phyloP scores from a whole-genome alignment of 53 echinoderm and acorn worm species.

The Holothuria leucospilota region DNA sequence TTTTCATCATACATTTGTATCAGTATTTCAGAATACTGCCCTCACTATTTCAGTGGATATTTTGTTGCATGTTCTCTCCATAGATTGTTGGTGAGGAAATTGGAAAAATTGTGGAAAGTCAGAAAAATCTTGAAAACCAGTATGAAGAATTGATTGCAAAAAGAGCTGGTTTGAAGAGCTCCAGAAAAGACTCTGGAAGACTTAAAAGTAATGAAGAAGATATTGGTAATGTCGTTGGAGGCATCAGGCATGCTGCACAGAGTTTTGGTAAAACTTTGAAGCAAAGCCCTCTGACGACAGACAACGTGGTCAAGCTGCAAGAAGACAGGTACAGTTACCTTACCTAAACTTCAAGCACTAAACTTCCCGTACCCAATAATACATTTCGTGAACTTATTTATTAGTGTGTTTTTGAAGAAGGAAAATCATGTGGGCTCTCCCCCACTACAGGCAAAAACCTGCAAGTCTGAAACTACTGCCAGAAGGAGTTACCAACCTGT shows the following conservation, averaged over 20 bases:
- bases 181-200: slow-evolving; percentile 70
- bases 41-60: background rate
- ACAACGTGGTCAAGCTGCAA: slow-evolving; percentile 90
- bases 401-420: background rate
- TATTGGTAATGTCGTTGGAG: slow-evolving; percentile 85
- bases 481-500: no score
- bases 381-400: no score
- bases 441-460: no score
- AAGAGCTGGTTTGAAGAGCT: slow-evolving; percentile 75
- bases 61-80: background rate
- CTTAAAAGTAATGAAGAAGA: slow-evolving; percentile 77
- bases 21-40: background rate
- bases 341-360: no score
- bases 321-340: slow-evolving; percentile 69
- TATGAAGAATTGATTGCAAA: slow-evolving; percentile 86
- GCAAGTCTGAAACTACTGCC: no score
- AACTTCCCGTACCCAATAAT: no score
- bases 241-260: slow-evolving; percentile 80
- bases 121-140: slow-evolving; percentile 83
- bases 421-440: no score
- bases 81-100: slow-evolving; percentile 99
- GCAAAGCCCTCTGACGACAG: slow-evolving; percentile 93
- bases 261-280: slow-evolving; percentile 90
- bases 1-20: no score
- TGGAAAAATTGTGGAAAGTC: slow-evolving; percentile 89